These are phyloP conservation scores for Monomorium pharaonis DNA, from an alignment of 1,140 invertebrate genomes.

Conservation along the genomic window DNA sequence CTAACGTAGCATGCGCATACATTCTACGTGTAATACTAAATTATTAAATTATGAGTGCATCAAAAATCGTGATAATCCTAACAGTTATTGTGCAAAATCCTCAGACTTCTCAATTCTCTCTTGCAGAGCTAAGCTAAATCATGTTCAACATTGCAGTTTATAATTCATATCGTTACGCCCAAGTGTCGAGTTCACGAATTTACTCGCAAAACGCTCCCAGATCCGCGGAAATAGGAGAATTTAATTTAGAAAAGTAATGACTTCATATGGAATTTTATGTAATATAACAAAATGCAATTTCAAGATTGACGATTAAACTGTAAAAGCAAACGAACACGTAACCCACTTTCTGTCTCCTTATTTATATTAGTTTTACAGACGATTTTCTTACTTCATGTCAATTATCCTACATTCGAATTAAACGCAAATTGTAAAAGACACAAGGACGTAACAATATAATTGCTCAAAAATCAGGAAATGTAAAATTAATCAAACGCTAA, in stretches of 20 bases:
- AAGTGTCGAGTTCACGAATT: neutral
- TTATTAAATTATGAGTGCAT: constrained; percentile 30
- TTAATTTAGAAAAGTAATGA: neutral
- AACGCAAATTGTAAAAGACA: neutral
- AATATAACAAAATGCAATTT: neutral
- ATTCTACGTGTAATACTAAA: constrained; percentile 43
- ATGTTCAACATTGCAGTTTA: neutral
- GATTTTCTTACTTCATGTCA: neutral
- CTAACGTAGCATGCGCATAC: constrained; percentile 25
- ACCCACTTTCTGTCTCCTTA: neutral
- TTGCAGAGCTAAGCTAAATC: constrained; percentile 13
- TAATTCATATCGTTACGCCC: neutral
- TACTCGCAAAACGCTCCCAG: neutral
- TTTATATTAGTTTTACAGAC: neutral
- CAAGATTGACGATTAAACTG: neutral
- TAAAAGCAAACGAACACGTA: neutral
- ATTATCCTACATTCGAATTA: neutral
- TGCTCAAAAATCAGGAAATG: neutral
- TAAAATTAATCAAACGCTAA: neutral
- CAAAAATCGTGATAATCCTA: neutral
- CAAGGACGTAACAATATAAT: neutral
- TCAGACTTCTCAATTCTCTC: neutral
- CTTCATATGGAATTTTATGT: neutral
- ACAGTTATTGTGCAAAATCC: neutral
- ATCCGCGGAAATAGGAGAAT: neutral